Evolutionary conservation across 1,140 invertebrate species (phyloP).

Genomic region (Drosophila oshimai): DNA sequence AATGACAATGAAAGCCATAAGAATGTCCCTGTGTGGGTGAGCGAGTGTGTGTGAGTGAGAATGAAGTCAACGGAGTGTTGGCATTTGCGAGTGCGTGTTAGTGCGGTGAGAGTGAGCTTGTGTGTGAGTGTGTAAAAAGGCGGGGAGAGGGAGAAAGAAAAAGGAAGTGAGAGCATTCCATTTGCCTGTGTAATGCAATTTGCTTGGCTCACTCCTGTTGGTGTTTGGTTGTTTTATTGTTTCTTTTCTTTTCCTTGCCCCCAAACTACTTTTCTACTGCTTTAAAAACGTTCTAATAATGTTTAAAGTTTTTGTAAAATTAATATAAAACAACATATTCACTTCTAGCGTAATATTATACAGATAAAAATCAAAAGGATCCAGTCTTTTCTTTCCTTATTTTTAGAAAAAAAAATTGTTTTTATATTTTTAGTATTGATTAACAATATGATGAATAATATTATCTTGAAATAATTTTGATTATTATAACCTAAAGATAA

Average conservation of each 20-base stretch:
- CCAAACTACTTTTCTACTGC: not conserved
- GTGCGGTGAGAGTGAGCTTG: not conserved
- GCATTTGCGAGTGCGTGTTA: not conserved
- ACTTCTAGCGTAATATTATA: no score
- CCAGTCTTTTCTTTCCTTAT: no score
- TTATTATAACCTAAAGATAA: no score
- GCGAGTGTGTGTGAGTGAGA: conserved; percentile 9
- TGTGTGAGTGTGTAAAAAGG: not conserved
- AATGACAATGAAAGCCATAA: conserved; percentile 60
- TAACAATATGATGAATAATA: no score
- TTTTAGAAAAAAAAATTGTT: no score
- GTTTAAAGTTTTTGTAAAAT: no score
- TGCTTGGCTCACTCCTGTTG: not conserved
- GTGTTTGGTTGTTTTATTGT: not conserved
- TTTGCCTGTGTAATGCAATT: conserved; percentile 32
- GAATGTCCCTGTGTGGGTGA: conserved; percentile 23
- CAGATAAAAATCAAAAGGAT: no score
- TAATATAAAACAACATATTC: no score
- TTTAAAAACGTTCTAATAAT: no score
- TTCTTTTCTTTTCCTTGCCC: not conserved
- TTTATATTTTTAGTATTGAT: no score
- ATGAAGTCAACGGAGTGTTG: conserved; percentile 8
- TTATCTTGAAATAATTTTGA: no score
- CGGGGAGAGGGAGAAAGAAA: no score
- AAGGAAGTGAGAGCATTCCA: conserved; percentile 3